phyloP scores from a whole-genome alignment of 2,113 vertebrate species.

The Vireo altiloquus region DNA sequence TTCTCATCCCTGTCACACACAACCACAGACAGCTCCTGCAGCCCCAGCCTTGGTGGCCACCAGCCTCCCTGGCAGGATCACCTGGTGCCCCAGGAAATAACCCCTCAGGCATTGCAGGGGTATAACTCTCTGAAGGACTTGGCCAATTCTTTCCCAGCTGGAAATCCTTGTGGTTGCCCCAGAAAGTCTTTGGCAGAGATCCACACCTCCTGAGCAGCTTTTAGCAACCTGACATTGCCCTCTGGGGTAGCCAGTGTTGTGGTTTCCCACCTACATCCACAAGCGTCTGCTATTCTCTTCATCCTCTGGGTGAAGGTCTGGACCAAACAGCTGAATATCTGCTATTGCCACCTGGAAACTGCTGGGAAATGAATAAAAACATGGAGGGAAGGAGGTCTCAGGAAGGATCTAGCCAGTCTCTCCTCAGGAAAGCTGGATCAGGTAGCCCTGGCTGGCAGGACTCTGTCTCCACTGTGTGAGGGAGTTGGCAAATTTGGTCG shows the following conservation, averaged over 20 bases:
- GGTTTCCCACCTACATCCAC: not conserved
- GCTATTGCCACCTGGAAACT: not conserved
- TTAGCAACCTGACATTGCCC: not conserved
- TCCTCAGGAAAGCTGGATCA: not conserved
- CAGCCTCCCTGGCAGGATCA: not conserved
- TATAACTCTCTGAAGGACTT: not conserved
- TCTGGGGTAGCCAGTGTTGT: not conserved
- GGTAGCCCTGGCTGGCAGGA: not conserved
- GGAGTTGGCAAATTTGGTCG: not conserved
- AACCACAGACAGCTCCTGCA: not conserved
- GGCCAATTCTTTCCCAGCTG: not conserved
- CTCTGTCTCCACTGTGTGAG: not conserved
- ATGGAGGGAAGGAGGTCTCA: not conserved
- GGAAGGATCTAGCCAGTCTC: not conserved
- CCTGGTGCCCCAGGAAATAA: not conserved
- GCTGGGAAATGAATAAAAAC: not conserved
- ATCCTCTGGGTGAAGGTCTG: not conserved
- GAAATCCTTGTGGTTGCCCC: not conserved
- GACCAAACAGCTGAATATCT: not conserved
- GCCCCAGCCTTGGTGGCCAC: not conserved
- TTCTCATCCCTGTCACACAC: not conserved
- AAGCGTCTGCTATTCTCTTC: not conserved
- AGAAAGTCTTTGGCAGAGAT: not conserved
- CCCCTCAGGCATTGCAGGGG: not conserved
- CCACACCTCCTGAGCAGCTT: not conserved